These are phyloP conservation scores for Arctopsyche grandis DNA, from an alignment of 1,140 invertebrate genomes.

Conservation along the genomic window DNA sequence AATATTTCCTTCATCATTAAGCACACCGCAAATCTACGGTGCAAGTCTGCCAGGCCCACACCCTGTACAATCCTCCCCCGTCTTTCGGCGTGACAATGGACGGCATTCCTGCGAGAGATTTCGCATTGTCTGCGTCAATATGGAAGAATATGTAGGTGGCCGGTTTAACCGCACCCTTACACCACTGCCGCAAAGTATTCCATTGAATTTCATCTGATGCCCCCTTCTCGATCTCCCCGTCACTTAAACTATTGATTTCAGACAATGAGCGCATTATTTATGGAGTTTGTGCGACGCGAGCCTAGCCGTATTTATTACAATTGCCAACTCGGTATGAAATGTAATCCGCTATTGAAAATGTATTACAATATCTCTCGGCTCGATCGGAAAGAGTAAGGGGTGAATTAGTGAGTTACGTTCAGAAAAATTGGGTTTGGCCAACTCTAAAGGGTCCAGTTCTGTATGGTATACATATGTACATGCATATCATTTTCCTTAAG, in stretches of 20 bases:
- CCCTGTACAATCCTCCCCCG: background rate
- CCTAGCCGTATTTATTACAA: slow-evolving; percentile 12
- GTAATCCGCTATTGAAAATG: background rate
- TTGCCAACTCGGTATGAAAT: background rate
- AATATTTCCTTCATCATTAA: slow-evolving; percentile 41
- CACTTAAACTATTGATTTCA: slow-evolving; percentile 23
- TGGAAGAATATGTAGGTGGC: slow-evolving; percentile 23
- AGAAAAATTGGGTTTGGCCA: too few relatives aligned
- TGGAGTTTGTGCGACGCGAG: background rate
- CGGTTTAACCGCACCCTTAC: background rate
- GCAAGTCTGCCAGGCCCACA: background rate
- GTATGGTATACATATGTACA: too few relatives aligned
- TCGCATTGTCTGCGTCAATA: slow-evolving; percentile 23
- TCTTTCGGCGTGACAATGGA: slow-evolving; percentile 18
- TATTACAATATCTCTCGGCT: too few relatives aligned
- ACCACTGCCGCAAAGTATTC: background rate
- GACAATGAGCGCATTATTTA: slow-evolving; percentile 37
- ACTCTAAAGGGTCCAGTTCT: too few relatives aligned
- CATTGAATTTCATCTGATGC: slow-evolving; percentile 4
- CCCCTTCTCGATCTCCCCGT: background rate
- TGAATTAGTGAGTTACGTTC: too few relatives aligned
- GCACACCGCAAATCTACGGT: slow-evolving; percentile 27
- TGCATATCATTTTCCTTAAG: too few relatives aligned
- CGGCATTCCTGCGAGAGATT: slow-evolving; percentile 27
- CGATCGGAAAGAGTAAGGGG: too few relatives aligned